Base-by-base conservation (phyloP, 2,888 invertebrate genomes). In the Scelioninae gen. 1 region DNA sequence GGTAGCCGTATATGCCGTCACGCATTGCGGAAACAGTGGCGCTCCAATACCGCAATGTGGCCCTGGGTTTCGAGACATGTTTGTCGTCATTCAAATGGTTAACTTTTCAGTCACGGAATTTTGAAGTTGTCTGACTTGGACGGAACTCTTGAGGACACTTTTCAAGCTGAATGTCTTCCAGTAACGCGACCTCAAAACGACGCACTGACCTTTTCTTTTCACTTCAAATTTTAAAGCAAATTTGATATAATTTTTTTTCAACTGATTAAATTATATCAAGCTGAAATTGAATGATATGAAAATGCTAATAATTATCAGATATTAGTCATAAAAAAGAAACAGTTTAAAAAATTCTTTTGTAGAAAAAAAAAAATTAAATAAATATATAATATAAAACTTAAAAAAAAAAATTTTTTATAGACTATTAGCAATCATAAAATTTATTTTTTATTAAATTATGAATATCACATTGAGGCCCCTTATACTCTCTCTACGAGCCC, bases 61-160 rank as follows among this genome's bases (percentile, higher is more conserved):
- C 81, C 69, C 53, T 79, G 69, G 71, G 15, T 60, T 32, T 55
- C 69, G 68, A 53, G 38, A 49, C 63, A 31, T 43, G 43, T 34
- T 71, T 43, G 66, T 60, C 79, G 72, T 66, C 79, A 51, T 32
- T 23, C 55, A 60, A 74, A 74, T 43, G 60, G 66, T 87, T 88
- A 86, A 84, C 82, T 88, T 88, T 88, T 88, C 87, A 90, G 89
- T 91, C 90, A 90, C 88, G 90, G 88, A 89, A 87, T 86, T 86
- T 81, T 85, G 76, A 87, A 85, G 84, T 85, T 83, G 85, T 87
- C 85, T 68, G 74, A 77, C 78, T 79, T 74, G 32, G 53, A 34
- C 69, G 38, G 49, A 71, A 58, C 29, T 23, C 13, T 55, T 47
- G 58, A 69, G 68, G 68, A 23, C 68, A 43, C 68, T 16, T 15